Conservation (phyloP, 2,113 vertebrate genomes). For the Machaerirhynchus nigripectus region DNA sequence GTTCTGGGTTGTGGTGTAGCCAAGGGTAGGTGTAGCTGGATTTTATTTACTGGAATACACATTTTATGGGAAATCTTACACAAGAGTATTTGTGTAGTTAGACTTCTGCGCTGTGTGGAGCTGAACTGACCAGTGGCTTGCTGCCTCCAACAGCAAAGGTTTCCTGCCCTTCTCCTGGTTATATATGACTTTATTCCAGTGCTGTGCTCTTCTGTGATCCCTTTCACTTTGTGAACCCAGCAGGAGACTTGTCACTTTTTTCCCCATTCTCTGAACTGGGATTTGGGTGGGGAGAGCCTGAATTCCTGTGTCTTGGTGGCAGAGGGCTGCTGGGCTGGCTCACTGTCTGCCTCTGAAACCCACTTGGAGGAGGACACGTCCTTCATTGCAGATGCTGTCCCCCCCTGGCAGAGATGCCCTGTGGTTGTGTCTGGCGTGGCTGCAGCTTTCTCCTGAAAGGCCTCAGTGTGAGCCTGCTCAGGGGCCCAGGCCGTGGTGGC, state of each 20-base stretch:
- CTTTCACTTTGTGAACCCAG: neutral
- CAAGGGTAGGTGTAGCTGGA: neutral
- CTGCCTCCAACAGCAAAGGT: neutral
- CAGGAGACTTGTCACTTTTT: neutral
- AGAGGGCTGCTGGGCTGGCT: neutral
- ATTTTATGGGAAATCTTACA: neutral
- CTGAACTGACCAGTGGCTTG: neutral
- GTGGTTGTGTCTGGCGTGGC: neutral
- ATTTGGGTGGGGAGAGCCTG: neutral
- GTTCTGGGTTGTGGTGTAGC: neutral
- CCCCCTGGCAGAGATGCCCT: neutral
- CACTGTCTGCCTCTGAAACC: neutral
- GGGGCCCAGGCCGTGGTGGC: rapidly evolving
- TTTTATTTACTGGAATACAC: neutral
- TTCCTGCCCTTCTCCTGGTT: neutral
- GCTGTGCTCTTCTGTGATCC: neutral
- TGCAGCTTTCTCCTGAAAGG: neutral
- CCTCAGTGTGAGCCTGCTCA: neutral
- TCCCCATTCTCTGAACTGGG: neutral
- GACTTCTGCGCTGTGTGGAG: neutral
- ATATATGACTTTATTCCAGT: neutral
- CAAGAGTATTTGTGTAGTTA: neutral
- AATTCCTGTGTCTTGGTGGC: neutral
- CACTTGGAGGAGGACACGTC: neutral
- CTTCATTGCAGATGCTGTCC: neutral